Evolutionary conservation across 2,888 invertebrate genomes (phyloP), one percentile per base, ranked within the genome.

Genomic region (Pristionchus arcanus): DNA sequence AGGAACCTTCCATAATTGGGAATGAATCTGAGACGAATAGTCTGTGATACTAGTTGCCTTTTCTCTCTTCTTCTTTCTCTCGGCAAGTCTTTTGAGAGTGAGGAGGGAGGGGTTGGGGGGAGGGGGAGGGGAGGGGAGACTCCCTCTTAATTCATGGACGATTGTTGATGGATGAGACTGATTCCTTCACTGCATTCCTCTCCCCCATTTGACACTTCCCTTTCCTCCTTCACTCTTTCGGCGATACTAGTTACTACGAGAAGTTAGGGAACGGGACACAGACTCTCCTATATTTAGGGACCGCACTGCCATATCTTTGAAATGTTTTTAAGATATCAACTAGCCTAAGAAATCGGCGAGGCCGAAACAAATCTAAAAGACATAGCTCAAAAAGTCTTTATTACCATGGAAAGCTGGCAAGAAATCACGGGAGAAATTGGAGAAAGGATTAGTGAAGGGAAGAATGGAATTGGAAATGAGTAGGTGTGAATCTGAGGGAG

Each of bases 111-210:
- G 42, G 13, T n/a, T n/a, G n/a, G n/a, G n/a, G n/a, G n/a, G n/a
- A 77, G 77, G 42, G 77, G 21, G 37, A 77, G 42, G 7, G 74
- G 42, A 25, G 31, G 42, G 42, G 13, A 49, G 42, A 49, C 42
- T 49, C 11, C 42, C 7, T 28, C 84, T 84, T 59, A 84, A 84
- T 84, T 84, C 84, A 84, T 59, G 55, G 84, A 84, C 84, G 19
- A 84, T 84, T 84, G 84, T 59, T 84, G 59, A 59, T 84, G 59
- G 55, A 59, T 55, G 55, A 59, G 55, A 84, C 42, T 49, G n/a
- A n/a, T 28, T 42, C 53, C 16, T 16, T 21, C 7, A 31, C 83
- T 28, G 25, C 49, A 19, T 42, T 49, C 83, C 31, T 37, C 74
- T 74, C 31, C 49, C 49, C 83, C 25, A 9, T 53, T 83, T 55